Conservation (phyloP, 2,888 invertebrate species). For the Acronicta leporina region DNA sequence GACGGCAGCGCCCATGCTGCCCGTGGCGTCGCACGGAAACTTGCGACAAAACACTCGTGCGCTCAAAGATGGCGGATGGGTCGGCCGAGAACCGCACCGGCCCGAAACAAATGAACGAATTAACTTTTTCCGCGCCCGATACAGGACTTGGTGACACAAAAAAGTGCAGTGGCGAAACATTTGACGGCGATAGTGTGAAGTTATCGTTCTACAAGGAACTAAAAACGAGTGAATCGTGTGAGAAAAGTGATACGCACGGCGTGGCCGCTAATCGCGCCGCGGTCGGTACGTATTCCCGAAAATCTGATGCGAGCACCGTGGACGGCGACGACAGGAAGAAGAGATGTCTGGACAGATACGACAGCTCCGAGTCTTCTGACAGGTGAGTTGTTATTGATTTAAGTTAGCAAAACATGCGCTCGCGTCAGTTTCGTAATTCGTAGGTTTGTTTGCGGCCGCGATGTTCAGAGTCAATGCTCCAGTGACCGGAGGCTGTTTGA, state of each 20-base stretch:
- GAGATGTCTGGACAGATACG: conserved; percentile 96
- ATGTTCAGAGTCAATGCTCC: conserved; percentile 85
- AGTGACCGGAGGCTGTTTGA: conserved; percentile 87
- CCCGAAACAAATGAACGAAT: conserved; percentile 88
- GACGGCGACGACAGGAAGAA: conserved; percentile 92
- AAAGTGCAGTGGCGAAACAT: conserved; percentile 86
- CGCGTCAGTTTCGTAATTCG: conserved; percentile 56
- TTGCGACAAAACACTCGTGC: conserved; percentile 89
- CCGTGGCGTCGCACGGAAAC: conserved; percentile 76
- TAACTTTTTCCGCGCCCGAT: conserved; percentile 88
- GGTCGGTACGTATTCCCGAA: conserved; percentile 78
- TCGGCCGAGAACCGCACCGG: conserved; percentile 91
- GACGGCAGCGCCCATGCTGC: conserved; percentile 77
- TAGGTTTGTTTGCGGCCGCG: conserved; percentile 72
- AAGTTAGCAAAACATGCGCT: conserved; percentile 60
- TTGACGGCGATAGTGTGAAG: conserved; percentile 79
- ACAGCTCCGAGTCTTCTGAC: conserved; percentile 98
- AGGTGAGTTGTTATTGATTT: conserved; percentile 90
- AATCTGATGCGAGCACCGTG: conserved; percentile 72
- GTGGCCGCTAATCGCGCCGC: conserved; percentile 80
- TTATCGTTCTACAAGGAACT: conserved; percentile 86
- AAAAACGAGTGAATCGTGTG: conserved; percentile 86
- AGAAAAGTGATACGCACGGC: conserved; percentile 87
- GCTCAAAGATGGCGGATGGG: conserved; percentile 95
- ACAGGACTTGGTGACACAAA: conserved; percentile 86